These are phyloP conservation scores for Allacma fusca DNA, from an alignment of 2,888 invertebrate species.

Conservation along the genomic window DNA sequence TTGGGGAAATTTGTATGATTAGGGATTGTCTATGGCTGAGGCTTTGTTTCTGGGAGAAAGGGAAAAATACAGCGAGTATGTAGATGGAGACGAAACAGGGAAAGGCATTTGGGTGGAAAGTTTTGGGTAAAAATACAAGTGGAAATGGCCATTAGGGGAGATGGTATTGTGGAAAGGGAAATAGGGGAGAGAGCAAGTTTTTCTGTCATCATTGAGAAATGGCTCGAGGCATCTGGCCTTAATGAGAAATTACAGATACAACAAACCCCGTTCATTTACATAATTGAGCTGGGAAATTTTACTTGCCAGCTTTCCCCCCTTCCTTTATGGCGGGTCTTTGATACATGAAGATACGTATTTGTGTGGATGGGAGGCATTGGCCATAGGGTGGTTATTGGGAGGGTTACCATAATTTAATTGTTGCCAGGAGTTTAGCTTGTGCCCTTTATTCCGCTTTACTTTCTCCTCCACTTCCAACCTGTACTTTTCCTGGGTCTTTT, in stretches of 20 bases:
- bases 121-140: too few relatives aligned
- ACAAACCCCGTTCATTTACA: conserved; percentile 42
- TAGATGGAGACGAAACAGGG: background rate
- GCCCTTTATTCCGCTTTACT: too few relatives aligned
- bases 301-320: conserved; percentile 18
- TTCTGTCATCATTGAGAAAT: conserved; percentile 33
- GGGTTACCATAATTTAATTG: background rate
- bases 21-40: too few relatives aligned
- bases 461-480: too few relatives aligned
- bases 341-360: too few relatives aligned
- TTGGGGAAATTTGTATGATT: too few relatives aligned
- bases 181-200: background rate
- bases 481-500: too few relatives aligned
- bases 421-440: background rate
- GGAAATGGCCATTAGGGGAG: too few relatives aligned
- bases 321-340: background rate
- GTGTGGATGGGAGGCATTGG: background rate
- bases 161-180: background rate
- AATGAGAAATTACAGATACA: conserved; percentile 42
- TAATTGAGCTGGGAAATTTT: conserved; percentile 38
- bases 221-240: conserved; percentile 32
- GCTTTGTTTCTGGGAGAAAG: too few relatives aligned
- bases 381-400: background rate
- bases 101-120: too few relatives aligned
- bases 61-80: background rate